Conservation (phyloP, 2,113 vertebrate genomes). For the Tyto alba region DNA sequence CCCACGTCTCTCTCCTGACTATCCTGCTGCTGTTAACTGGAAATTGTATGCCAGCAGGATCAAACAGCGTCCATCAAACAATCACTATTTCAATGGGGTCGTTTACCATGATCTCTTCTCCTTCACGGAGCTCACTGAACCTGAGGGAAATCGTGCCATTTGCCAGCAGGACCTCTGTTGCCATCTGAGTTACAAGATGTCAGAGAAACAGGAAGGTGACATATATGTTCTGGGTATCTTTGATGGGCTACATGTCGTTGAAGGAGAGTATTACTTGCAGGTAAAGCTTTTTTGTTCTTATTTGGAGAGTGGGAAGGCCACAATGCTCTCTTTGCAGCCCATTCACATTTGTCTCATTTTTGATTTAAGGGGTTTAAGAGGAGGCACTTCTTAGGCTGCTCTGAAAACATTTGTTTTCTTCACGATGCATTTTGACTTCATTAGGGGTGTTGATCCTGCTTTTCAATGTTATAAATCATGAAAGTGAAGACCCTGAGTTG, state of each 20-base stretch:
- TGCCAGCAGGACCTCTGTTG: slow-evolving; percentile 61
- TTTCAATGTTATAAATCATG: background rate
- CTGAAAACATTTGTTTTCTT: background rate
- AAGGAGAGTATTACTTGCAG: slow-evolving; percentile 62
- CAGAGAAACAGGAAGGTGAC: slow-evolving; percentile 22
- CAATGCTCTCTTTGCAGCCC: background rate
- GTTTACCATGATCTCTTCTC: slow-evolving; percentile 49
- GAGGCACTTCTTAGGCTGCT: background rate
- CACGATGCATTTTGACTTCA: background rate
- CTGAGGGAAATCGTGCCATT: background rate
- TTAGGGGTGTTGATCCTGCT: background rate
- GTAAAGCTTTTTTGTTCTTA: background rate
- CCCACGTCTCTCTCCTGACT: background rate
- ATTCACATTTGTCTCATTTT: background rate
- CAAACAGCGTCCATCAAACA: background rate
- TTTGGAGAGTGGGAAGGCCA: background rate
- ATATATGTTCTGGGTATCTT: slow-evolving; percentile 46
- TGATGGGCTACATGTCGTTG: slow-evolving; percentile 33
- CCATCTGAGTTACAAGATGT: slow-evolving; percentile 46
- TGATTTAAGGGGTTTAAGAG: background rate
- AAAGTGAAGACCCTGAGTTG: background rate
- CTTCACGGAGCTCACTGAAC: slow-evolving; percentile 27
- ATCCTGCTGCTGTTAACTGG: slow-evolving; percentile 15
- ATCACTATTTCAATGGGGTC: background rate
- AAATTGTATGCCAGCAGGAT: background rate